Base-by-base conservation (phyloP, 2,888 invertebrate species). In the Zeuzera pyrina region DNA sequence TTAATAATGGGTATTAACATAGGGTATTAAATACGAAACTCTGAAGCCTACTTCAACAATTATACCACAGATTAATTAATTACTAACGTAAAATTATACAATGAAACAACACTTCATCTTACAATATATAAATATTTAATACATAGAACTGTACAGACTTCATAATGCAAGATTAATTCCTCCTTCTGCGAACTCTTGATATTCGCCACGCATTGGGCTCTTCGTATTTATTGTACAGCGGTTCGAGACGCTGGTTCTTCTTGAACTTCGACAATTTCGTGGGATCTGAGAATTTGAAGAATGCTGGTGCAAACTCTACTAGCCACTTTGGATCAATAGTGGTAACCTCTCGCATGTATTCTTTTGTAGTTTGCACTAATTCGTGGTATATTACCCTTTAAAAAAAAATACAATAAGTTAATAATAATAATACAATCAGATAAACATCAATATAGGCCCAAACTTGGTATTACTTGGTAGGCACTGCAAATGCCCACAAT, bases 191-290 rank as follows among this genome's bases (percentile, higher is more conserved):
- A 14, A 95, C 95, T 46, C 96, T 84, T 0, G 98, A 98, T 83
- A 99, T 98, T 70, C 99, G 89, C 99, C 99, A 99, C 0, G 98
- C 94, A 67, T 99, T 99, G 0, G 98, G 95, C 67, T 99, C 98
- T 71, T 99, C 98, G 60, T 98, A 99, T 81, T 99, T 99, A 73
- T 99, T 99, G 73, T 96, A 97, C 2, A 99, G 84, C 0, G 99
- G 99, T 60, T 99, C 98, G 42, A 99, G 86, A 41, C 97, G 88
- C 85, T 99, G 98, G 83, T 98, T 97, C 79, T 98, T 97, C 89
- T 99, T 99, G 81, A 98, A 97, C 64, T 97, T 97, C 69, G 97
- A 97, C 19, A 99, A 86, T 69, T 97, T 98, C 0, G 98, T 98
- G 2, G 98, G 97, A 77, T 99, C 99, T 3, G 96, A 96, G 83